phyloP scores from a whole-genome alignment of 2,888 invertebrate genomes.

The Apodemia mormo region DNA sequence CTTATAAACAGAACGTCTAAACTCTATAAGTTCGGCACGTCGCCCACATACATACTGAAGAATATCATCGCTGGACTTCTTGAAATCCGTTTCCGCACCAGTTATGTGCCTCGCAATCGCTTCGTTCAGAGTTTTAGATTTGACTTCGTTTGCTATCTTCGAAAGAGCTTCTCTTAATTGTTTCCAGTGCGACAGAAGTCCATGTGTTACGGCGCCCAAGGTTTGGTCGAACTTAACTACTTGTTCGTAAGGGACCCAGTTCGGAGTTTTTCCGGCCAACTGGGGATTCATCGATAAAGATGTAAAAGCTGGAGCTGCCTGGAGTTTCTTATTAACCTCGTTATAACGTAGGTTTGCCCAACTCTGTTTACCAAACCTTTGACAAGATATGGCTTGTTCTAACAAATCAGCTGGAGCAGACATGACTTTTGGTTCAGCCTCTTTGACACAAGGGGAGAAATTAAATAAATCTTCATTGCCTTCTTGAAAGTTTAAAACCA shows the following conservation, averaged over 20 bases:
- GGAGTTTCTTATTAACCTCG: constrained; percentile 13
- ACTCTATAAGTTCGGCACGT: neutral
- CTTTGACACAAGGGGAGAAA: constrained; percentile 20
- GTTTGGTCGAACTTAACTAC: constrained; percentile 24
- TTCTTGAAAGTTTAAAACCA: constrained; percentile 18
- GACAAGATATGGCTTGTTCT: constrained; percentile 16
- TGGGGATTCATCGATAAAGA: constrained; percentile 14
- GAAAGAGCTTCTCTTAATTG: constrained; percentile 19
- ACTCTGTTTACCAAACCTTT: constrained; percentile 18
- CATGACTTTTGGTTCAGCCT: constrained; percentile 21
- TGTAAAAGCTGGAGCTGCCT: constrained; percentile 16
- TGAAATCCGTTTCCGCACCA: neutral
- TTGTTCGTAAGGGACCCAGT: constrained; percentile 17
- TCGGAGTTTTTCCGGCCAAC: constrained; percentile 14
- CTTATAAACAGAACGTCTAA: neutral
- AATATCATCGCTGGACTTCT: neutral
- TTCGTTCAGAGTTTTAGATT: constrained; percentile 15
- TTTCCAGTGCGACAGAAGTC: constrained; percentile 23
- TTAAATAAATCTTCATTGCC: neutral
- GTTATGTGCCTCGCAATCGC: constrained; percentile 22
- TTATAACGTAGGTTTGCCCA: neutral
- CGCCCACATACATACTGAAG: neutral
- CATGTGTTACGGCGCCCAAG: constrained; percentile 19
- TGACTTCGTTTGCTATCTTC: constrained; percentile 10
- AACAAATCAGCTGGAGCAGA: constrained; percentile 17